Evolutionary conservation across 1,140 invertebrate genomes (phyloP), one percentile per base, ranked within the genome.

Genomic region (Fopius arisanus): DNA sequence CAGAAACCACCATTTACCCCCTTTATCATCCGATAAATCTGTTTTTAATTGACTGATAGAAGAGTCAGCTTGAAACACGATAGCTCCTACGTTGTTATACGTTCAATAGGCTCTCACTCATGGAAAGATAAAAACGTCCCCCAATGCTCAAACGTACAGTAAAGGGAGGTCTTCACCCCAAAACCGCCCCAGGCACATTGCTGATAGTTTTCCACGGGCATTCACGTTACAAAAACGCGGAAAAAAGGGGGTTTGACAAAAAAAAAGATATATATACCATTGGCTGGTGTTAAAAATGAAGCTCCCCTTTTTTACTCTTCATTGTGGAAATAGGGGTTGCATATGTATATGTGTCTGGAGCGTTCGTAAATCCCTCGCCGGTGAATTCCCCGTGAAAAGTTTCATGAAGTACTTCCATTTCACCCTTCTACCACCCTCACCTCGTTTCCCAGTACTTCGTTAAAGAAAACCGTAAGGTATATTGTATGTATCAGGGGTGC

Each of bases 41-140:
- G 54, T 59, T 59, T 59, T 59, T 59, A 59, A 59, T 59, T 59
- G 54, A 59, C 54, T 59, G 54, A 59, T 59, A 59, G 23, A 59
- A 59, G 19, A 59, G 19, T 26, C 54, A 28, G 54, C 12, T 14
- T 26, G 23, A 7, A 12, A 28, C 54, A 59, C 54, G 19, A 21
- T 59, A n/a, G 26, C 19, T 59, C 23, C 54, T n/a, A 16, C 19
- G 54, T 59, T 59, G 54, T 28, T 48, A 59, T 48, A 14, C 19
- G 54, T 59, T 59, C 54, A 59, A 59, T 59, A 59, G 54, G 54
- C 54, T 59, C 14, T 59, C 54, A 59, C 4, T 59, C 54, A 59
- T 59, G 19, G 23, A 3, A 12, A 59, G 54, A 59, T 59, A 59
- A 59, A 59, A 59, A 59, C 54, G 54, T 59, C 54, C 54, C 54